phyloP scores from a whole-genome alignment of 1,140 invertebrate genomes.

The Dermatophagoides farinae region DNA sequence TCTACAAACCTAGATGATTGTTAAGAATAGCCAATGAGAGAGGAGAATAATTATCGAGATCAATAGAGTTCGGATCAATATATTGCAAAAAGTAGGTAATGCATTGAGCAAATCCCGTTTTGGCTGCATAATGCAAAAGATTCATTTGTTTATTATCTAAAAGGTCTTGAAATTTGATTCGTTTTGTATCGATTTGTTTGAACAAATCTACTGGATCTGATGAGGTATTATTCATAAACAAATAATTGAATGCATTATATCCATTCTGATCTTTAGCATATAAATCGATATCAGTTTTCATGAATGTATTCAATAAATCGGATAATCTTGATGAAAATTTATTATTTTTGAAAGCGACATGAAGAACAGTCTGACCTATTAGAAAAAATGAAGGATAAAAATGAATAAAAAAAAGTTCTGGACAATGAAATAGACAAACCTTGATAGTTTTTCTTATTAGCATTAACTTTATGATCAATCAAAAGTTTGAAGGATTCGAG shows the following conservation, averaged over 20 bases:
- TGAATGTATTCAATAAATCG: neutral
- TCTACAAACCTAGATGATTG: slow-evolving; percentile 26
- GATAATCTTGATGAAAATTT: neutral
- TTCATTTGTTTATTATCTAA: slow-evolving; percentile 26
- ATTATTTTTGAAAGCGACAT: neutral
- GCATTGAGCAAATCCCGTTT: slow-evolving; percentile 30
- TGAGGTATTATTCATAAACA: slow-evolving; percentile 18
- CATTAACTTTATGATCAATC: slow-evolving; percentile 20
- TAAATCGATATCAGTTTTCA: neutral
- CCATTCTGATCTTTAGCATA: slow-evolving; percentile 8
- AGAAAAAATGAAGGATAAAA: neutral
- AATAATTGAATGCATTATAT: slow-evolving; percentile 31
- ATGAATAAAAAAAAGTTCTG: slow-evolving; percentile 17
- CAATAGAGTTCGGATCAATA: slow-evolving; percentile 25
- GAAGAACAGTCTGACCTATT: neutral
- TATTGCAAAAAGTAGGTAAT: slow-evolving; percentile 25
- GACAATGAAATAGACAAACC: slow-evolving; percentile 19
- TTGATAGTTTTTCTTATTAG: slow-evolving; percentile 15
- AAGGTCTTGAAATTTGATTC: slow-evolving; percentile 23
- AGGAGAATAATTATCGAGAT: slow-evolving; percentile 30
- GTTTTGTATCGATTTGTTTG: slow-evolving; percentile 23
- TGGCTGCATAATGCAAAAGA: slow-evolving; percentile 30
- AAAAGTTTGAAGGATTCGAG: slow-evolving; percentile 14
- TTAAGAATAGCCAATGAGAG: slow-evolving; percentile 29
- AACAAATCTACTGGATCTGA: slow-evolving; percentile 9